Evolutionary conservation across 1,140 invertebrate species (phyloP).

Genomic region (Thereuonema tuberculata): DNA sequence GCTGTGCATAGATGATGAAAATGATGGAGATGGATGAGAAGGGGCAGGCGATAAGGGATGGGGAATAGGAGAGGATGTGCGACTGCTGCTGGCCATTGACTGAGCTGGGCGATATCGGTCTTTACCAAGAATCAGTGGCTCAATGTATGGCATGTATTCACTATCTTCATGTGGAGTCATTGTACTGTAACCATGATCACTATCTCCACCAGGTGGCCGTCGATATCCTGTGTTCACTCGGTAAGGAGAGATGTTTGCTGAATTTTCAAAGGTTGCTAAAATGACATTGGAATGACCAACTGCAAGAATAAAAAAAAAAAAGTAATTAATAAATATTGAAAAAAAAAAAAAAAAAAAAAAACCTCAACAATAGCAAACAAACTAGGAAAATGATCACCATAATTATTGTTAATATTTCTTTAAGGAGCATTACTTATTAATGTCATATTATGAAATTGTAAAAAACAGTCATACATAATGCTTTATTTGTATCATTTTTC

Average conservation of each 20-base stretch:
- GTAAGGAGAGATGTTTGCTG: slow-evolving; percentile 60
- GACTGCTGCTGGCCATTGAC: slow-evolving; percentile 26
- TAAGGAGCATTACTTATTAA: no score
- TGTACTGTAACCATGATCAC: slow-evolving; percentile 86
- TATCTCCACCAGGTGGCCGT: slow-evolving; percentile 53
- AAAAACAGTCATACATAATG: slow-evolving; percentile 24
- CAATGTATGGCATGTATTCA: slow-evolving; percentile 56
- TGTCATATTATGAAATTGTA: slow-evolving; percentile 13
- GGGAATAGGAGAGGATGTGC: slow-evolving; percentile 20
- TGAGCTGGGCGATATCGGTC: slow-evolving; percentile 29
- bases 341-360: no score
- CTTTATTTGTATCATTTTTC: no score
- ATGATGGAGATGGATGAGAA: slow-evolving; percentile 17
- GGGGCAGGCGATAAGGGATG: slow-evolving; percentile 27
- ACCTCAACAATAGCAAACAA: no score
- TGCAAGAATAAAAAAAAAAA: neutral
- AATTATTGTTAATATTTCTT: no score
- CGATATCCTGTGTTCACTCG: slow-evolving; percentile 67
- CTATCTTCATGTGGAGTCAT: slow-evolving; percentile 85
- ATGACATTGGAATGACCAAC: slow-evolving; percentile 31
- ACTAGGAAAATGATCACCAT: no score
- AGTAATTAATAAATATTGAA: no score
- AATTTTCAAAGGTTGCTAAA: slow-evolving; percentile 33
- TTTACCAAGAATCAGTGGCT: slow-evolving; percentile 38
- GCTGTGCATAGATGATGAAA: no score